Conservation (phyloP, 92 coral and sea anemone species). For the Isaurus tuberculatus region DNA sequence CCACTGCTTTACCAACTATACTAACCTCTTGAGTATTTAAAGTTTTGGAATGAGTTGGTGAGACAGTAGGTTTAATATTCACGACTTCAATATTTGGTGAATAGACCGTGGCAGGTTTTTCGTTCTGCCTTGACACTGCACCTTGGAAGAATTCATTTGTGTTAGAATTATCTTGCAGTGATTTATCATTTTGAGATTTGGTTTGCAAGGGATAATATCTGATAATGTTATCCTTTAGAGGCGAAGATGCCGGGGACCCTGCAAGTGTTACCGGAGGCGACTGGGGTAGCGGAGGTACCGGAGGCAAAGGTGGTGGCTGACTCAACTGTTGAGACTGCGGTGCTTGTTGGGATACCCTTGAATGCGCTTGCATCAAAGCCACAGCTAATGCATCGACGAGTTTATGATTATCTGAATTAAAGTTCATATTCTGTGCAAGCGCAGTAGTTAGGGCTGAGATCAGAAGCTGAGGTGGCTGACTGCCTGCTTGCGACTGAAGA, state of each 20-base stretch:
- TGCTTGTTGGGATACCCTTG: constrained; percentile 20
- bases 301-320: constrained; percentile 24
- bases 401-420: constrained; percentile 21
- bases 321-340: neutral
- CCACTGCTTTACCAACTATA: constrained; percentile 27
- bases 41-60: constrained; percentile 1
- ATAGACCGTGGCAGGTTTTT: neutral
- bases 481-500: constrained; percentile 20
- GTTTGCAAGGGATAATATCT: neutral
- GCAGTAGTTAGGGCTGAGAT: constrained; percentile 37
- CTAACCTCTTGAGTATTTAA: constrained; percentile 14
- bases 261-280: neutral
- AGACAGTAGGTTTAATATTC: neutral
- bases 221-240: constrained; percentile 7
- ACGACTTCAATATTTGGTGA: constrained; percentile 28
- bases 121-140: neutral
- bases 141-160: neutral
- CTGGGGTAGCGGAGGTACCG: constrained; percentile 8
- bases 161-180: neutral
- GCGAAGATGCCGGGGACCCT: constrained; percentile 18
- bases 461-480: constrained; percentile 31
- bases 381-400: constrained; percentile 28
- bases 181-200: constrained; percentile 2
- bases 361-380: constrained; percentile 40
- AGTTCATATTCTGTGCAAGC: constrained; percentile 30